Percentiles rank a stretch among this genome's conserved stretches.
These are phyloP conservation scores for Catajapyx aquilonaris DNA, from an alignment of 1,140 invertebrate species.

Conservation along the genomic window DNA sequence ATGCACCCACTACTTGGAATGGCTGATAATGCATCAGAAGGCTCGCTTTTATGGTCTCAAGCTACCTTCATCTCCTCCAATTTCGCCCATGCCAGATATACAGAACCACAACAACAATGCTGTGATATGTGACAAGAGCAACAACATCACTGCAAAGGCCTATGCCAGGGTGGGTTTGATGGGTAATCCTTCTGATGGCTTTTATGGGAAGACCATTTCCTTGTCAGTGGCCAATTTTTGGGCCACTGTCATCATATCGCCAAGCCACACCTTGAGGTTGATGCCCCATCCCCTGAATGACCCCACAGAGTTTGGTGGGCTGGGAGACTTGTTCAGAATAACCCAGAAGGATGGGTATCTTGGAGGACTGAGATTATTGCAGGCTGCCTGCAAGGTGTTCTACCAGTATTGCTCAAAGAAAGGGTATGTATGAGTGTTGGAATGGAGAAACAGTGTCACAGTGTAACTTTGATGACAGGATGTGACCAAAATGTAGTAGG, in stretches of 20 bases:
- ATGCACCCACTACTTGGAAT: no score
- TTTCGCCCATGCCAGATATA: no score
- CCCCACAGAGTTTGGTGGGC: conserved; percentile 16
- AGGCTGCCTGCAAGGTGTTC: conserved; percentile 19
- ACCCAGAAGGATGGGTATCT: conserved; percentile 16
- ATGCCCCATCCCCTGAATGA: conserved; percentile 17
- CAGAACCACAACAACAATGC: no score
- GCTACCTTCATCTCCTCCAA: no score
- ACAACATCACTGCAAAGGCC: no score
- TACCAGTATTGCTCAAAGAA: conserved; percentile 15
- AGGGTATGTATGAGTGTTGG: conserved; percentile 12
- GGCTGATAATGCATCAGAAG: no score
- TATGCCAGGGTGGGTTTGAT: conserved; percentile 17
- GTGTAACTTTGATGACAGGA: no score
- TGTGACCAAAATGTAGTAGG: no score
- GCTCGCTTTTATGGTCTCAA: no score
- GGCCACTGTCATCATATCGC: conserved; percentile 17
- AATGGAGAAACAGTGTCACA: no score
- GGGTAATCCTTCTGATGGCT: conserved; percentile 19
- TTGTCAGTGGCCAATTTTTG: conserved; percentile 17
- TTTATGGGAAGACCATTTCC: conserved; percentile 17
- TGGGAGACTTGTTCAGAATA: conserved; percentile 15
- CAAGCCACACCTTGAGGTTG: conserved; percentile 13
- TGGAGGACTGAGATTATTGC: conserved; percentile 16
- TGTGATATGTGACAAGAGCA: no score